Percentiles rank a stretch among this genome's conserved stretches.
Evolutionary conservation across 2,797 vertebrate genomes (phyloP).

Genomic region (Galaxias olidus): DNA sequence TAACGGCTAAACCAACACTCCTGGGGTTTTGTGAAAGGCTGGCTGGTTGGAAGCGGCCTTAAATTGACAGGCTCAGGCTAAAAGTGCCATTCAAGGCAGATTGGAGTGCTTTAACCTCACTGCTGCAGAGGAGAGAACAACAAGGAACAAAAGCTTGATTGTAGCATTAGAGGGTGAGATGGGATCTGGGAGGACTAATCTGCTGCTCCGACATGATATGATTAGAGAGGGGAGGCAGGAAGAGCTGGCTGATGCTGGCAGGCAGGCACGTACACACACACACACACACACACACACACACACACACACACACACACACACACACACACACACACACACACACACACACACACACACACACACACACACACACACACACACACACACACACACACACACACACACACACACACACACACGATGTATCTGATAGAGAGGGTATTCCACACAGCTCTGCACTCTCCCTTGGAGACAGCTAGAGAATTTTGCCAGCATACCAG

Average conservation of each 20-base stretch:
- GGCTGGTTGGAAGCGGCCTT: conserved; percentile 37
- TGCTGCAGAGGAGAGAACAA: conserved; percentile 29
- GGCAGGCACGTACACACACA: conserved; percentile 42
- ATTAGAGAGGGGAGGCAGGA: conserved; percentile 72
- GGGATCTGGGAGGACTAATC: conserved; percentile 76
- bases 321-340: conserved; percentile 36
- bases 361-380: conserved; percentile 2
- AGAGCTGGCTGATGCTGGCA: conserved; percentile 57
- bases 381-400: neutral
- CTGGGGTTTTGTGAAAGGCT: conserved; percentile 32
- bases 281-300: neutral
- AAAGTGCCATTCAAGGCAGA: conserved; percentile 45
- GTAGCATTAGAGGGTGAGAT: conserved; percentile 69
- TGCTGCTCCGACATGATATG: conserved; percentile 76
- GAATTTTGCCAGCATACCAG: conserved; percentile 64
- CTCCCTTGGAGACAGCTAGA: conserved; percentile 53
- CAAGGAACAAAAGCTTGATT: conserved; percentile 71
- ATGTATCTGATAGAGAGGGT: conserved; percentile 70
- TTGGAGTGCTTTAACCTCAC: conserved; percentile 53
- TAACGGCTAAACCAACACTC: conserved; percentile 60
- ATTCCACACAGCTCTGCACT: conserved; percentile 64
- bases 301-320: conserved; percentile 33
- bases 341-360: conserved; percentile 1
- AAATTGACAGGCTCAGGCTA: conserved; percentile 56
- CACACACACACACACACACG: conserved; percentile 46